Evolutionary conservation across 2,113 vertebrate species (phyloP).

Genomic region (Zapus hudsonius): DNA sequence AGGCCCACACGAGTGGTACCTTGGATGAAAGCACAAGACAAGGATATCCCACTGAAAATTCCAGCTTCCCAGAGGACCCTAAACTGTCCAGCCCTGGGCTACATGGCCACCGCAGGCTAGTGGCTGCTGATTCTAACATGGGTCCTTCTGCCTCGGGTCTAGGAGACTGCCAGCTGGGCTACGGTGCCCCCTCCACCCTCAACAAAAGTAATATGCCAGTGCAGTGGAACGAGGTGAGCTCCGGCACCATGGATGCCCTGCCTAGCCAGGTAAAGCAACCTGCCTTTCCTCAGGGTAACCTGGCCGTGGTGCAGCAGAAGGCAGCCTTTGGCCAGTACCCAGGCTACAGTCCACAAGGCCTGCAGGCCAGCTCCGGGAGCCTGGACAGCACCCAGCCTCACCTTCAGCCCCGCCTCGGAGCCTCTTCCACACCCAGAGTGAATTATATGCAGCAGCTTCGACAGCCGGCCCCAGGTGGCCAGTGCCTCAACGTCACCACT

Average conservation of each 20-base stretch:
- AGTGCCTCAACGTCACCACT: constrained; percentile 78
- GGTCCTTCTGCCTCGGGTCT: constrained; percentile 83
- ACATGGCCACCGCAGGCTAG: constrained; percentile 88
- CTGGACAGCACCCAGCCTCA: constrained; percentile 82
- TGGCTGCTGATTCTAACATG: constrained; percentile 84
- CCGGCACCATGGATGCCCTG: constrained; percentile 91
- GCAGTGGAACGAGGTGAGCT: constrained; percentile 99
- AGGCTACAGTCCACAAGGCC: constrained; percentile 88
- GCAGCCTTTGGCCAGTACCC: constrained; percentile 90
- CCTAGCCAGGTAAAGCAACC: constrained; percentile 88
- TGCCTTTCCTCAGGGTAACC: constrained; percentile 87
- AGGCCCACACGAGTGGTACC: constrained; percentile 86
- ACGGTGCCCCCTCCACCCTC: constrained; percentile 82
- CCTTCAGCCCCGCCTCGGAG: constrained; percentile 84
- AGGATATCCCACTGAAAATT: constrained; percentile 82
- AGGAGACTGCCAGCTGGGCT: constrained; percentile 86
- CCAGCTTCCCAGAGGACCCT: constrained; percentile 86
- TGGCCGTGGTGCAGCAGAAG: constrained; percentile 91
- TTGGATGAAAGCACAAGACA: constrained; percentile 78
- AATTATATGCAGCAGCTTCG: constrained; percentile 87
- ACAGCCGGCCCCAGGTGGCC: constrained; percentile 80
- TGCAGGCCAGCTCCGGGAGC: constrained; percentile 86
- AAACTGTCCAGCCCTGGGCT: constrained; percentile 84
- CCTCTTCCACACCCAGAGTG: constrained; percentile 82
- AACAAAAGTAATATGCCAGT: constrained; percentile 96